Conservation (phyloP, 2,113 vertebrate genomes). For the Pipra filicauda region DNA sequence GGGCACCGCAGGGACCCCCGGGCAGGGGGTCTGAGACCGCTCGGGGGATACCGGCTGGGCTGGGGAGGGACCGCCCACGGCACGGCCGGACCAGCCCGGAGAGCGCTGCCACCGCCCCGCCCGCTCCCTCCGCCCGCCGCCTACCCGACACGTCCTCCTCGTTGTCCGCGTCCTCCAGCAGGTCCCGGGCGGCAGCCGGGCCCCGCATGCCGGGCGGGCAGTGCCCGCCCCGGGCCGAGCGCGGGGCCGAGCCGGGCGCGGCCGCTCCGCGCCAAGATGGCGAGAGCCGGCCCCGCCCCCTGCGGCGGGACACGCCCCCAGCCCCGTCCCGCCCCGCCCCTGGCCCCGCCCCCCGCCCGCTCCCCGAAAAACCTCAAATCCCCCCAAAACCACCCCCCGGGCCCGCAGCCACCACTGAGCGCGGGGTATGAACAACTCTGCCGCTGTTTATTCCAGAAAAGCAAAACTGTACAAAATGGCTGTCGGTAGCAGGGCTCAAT, state of each 20-base stretch:
- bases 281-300: not conserved
- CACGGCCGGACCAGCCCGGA: not conserved
- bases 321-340: not conserved
- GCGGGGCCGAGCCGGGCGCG: constrained; percentile 48
- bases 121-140: not conserved
- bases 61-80: not conserved
- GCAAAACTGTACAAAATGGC: constrained; percentile 68
- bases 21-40: not conserved
- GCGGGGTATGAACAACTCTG: constrained; percentile 10
- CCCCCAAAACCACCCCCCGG: not conserved
- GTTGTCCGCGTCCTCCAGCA: constrained; percentile 55
- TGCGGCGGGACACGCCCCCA: not conserved
- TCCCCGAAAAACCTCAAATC: not conserved
- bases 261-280: constrained; percentile 71
- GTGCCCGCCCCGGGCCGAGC: not conserved
- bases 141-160: constrained; percentile 69
- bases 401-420: not conserved
- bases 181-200: constrained; percentile 56
- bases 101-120: not conserved
- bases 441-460: constrained; percentile 75
- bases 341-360: not conserved
- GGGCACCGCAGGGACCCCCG: not conserved
- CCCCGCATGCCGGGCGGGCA: constrained; percentile 68
- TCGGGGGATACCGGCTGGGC: fast-evolving
- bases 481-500: constrained; percentile 73